Conservation (phyloP, 2,797 vertebrate species). For the Platalea minor region DNA sequence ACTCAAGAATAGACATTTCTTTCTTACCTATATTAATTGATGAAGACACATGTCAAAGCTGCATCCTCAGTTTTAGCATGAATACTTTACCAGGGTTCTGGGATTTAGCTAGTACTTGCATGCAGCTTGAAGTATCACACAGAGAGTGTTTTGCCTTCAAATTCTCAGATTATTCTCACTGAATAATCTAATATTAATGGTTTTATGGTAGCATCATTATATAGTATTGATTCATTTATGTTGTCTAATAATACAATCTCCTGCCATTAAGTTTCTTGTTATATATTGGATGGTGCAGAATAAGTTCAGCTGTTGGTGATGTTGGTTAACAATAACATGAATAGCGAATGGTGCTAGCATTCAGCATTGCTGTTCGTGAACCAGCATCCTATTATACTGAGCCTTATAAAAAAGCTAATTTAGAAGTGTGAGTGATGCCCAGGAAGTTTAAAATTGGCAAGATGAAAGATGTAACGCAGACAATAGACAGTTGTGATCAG, state of each 20-base stretch:
- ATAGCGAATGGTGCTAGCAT: background rate
- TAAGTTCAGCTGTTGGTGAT: background rate
- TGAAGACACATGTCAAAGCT: background rate
- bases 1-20: background rate
- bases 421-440: background rate
- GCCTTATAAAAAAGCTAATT: background rate
- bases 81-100: background rate
- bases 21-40: background rate
- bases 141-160: background rate
- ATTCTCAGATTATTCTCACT: background rate
- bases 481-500: background rate
- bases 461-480: background rate
- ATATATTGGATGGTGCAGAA: background rate
- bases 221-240: background rate
- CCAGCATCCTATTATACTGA: background rate
- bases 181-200: background rate
- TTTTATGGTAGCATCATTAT: background rate
- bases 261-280: background rate
- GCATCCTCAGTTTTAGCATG: background rate
- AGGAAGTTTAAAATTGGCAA: background rate
- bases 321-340: background rate
- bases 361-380: background rate
- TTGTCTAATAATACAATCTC: background rate
- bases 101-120: background rate
- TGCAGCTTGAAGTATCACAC: background rate